Conservation (phyloP, 2,888 invertebrate genomes). For the Watsonalla cultraria region DNA sequence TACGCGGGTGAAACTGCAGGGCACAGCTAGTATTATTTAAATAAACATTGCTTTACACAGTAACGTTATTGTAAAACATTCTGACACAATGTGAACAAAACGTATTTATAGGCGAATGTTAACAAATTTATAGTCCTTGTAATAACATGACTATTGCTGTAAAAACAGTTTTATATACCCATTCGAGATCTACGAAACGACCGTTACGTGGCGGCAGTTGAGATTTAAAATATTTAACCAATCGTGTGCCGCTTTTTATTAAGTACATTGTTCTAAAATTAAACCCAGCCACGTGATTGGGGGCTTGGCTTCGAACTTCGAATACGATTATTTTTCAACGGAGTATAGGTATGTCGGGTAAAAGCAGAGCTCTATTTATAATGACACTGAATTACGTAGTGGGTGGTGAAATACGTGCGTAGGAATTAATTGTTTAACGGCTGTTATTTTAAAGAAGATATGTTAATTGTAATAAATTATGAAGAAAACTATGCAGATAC, state of each 20-base stretch:
- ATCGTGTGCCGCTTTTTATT: conserved; percentile 25
- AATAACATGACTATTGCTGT: background rate
- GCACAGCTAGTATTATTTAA: too few relatives aligned
- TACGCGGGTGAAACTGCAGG: too few relatives aligned
- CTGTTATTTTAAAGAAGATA: background rate
- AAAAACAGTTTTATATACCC: background rate
- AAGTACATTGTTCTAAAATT: conserved; percentile 29
- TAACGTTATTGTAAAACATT: background rate
- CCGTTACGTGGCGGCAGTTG: conserved; percentile 15
- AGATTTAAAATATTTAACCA: conserved; percentile 24
- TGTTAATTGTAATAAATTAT: background rate
- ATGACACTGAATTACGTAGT: background rate
- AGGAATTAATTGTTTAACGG: background rate
- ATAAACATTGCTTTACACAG: too few relatives aligned
- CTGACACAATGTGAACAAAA: background rate
- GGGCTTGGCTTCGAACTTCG: conserved; percentile 37
- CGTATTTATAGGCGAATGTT: background rate
- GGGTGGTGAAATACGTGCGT: background rate
- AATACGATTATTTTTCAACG: conserved; percentile 16
- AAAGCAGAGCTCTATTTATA: conserved; percentile 22
- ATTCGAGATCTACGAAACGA: conserved; percentile 2
- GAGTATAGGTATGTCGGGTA: conserved; percentile 11
- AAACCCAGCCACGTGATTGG: conserved; percentile 38
- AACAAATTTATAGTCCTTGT: too few relatives aligned
- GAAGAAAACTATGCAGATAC: too few relatives aligned